Percentiles rank a stretch among this genome's conserved stretches.
These are phyloP conservation scores for Eupithecia centaureata DNA, from an alignment of 2,888 invertebrate species.

Conservation along the genomic window DNA sequence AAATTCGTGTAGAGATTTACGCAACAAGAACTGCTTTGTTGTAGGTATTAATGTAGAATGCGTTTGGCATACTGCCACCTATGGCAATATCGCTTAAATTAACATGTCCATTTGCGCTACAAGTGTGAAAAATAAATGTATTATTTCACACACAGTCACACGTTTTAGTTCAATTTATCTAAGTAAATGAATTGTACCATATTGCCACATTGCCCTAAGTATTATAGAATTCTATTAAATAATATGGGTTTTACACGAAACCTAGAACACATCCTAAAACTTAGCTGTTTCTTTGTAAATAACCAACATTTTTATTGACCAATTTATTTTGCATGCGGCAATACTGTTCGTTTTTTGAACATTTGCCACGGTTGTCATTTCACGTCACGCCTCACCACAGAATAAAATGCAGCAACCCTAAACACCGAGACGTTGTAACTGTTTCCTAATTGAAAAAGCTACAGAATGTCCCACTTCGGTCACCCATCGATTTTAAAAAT, in stretches of 20 bases:
- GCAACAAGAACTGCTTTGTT: constrained; percentile 32
- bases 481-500: constrained; percentile 83
- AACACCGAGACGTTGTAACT: constrained; percentile 48
- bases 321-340: constrained; percentile 14
- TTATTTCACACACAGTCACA: constrained; percentile 16
- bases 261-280: not conserved
- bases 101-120: constrained; percentile 54
- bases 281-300: not conserved
- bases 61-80: constrained; percentile 59
- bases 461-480: constrained; percentile 78
- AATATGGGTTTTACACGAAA: not conserved
- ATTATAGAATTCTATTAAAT: not conserved
- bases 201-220: too few relatives aligned
- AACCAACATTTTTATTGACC: not conserved
- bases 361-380: constrained; percentile 20
- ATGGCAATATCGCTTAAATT: constrained; percentile 54
- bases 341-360: constrained; percentile 18
- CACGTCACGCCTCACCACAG: constrained; percentile 12
- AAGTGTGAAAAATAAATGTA: constrained; percentile 45
- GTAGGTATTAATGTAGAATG: constrained; percentile 48
- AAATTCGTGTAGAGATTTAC: constrained; percentile 22
- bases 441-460: constrained; percentile 73
- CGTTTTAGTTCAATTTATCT: constrained; percentile 4
- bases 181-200: not conserved
- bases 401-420: constrained; percentile 21